Evolutionary conservation across 2,113 vertebrate species (phyloP), one percentile per base, ranked within the genome.

Genomic region (Leucoraja erinaceus): DNA sequence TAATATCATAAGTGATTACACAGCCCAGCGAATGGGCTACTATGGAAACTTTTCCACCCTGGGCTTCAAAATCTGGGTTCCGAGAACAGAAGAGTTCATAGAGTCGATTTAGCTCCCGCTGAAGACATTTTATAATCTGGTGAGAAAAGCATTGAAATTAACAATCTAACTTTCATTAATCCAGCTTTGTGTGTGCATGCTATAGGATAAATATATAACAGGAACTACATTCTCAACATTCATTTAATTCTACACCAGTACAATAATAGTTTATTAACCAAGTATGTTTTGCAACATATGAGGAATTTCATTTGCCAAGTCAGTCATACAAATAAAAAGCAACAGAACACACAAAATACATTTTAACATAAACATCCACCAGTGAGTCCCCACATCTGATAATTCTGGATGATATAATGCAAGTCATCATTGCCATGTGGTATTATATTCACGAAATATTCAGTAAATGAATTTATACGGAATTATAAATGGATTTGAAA

Each of bases 1-100:
- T 99, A 95, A 99, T 99, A 95, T 99, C 99, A 0, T 98, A 99
- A 84, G 98, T 97, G 94, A 99, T 99, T 93, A 99, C 99, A 22
- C 99, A 99, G 92, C 99, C 98, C 93, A 99, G 96, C 0, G 99
- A 99, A 94, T 99, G 99, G 10, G 99, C 99, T 94, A 99, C 97
- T 5, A 99, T 98, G 14, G 99, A 99, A 78, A 99, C 98, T 94
- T 98, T 99, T n/a, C 99, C 98, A 33, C 98, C 98, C 31, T 96
- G 96, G 94, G 97, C 96, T 95, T 98, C 98, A 61, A 99, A 99
- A 94, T 98, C 97, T 0, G 98, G 98, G 95, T 99, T 99, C 75
- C 98, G 97, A n/a, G 98, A 97, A 96, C 99, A 99, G 97, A 99
- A 99, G 54, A 99, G 98, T 0, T 96, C 95, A 96, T 99, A 99